A percentile compares a stretch with the other conserved stretches of the same genome.
Conservation (phyloP, 1,140 invertebrate genomes). For the Pteromalus puparum region DNA sequence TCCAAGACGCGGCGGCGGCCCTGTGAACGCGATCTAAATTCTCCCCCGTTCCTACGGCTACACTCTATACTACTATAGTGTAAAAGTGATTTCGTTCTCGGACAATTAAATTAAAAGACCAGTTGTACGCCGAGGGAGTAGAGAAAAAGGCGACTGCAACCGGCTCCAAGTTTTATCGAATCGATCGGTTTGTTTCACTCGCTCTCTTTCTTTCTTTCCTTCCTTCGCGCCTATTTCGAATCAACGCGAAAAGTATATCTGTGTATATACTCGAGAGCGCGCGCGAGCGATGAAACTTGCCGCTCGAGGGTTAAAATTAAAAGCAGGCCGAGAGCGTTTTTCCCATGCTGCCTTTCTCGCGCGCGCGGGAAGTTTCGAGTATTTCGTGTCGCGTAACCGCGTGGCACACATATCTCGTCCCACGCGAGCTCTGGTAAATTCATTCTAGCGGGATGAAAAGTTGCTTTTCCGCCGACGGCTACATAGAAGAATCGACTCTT, state of each 20-base stretch:
- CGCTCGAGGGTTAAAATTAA: neutral
- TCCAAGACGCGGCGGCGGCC: constrained; percentile 51
- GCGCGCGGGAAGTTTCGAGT: neutral
- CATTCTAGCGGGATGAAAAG: neutral
- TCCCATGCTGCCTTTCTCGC: neutral
- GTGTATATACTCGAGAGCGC: too few species aligned
- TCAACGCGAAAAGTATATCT: neutral
- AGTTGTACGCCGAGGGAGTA: neutral
- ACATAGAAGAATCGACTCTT: neutral
- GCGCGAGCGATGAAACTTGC: neutral
- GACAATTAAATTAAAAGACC: constrained; percentile 49
- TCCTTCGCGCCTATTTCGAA: neutral
- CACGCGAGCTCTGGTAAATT: neutral
- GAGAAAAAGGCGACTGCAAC: neutral
- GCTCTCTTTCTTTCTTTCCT: neutral
- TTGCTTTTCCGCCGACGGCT: neutral
- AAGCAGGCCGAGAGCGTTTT: neutral
- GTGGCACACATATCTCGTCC: neutral
- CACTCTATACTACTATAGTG: neutral
- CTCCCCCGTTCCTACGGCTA: neutral
- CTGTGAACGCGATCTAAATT: constrained; percentile 42
- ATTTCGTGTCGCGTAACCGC: neutral
- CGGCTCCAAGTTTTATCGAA: neutral
- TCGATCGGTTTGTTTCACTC: constrained; percentile 7
- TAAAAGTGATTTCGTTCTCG: constrained; percentile 46